Evolutionary conservation across 2,797 vertebrate genomes (phyloP), one percentile per base, ranked within the genome.

Genomic region (Steatocranus sp.): DNA sequence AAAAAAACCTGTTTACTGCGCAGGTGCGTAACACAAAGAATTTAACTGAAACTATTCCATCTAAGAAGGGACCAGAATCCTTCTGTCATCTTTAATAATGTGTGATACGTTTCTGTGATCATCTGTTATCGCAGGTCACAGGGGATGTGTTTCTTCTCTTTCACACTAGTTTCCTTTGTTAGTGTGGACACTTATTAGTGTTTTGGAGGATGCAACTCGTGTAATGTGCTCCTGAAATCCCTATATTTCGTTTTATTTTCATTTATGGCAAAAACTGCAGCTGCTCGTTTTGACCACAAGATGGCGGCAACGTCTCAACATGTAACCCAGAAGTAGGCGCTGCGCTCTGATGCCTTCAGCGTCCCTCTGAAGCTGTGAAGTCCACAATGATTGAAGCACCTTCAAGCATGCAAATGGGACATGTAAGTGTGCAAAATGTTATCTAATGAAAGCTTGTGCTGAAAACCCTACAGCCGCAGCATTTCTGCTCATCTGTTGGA

Each of bases 241-340:
- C 8, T 23, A 2, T n/a, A 38, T 51, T 68, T 46, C 0, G 6
- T 20, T 70, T 75, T 5, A 77, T n/a, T 38, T 30, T 9, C 2
- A n/a, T 14, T 77, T 0, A 5, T 11, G 10, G 2, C 14, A 18
- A 7, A 15, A 30, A 2, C 12, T 91, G 92, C 75, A 90, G 36
- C 7, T 80, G 4, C 73, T 14, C 0, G 0, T 3, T 79, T 5
- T 27, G 12, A 36, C 93, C 96, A 87, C 91, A 46, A 90, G 95
- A 83, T 93, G 94, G 96, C 83, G 83, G 15, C 56, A 76, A 83
- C 81, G 79, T 20, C 36, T 86, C 79, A 85, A 84, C 51, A 66
- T 89, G 87, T 54, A 48, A 61, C 58, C 56, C 50, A 48, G 10
- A 78, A 38, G 17, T 48, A 74, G 77, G 2, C 8, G 12, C 73